Conservation (phyloP, 2,113 vertebrate genomes). For the Pampusana beccarii region DNA sequence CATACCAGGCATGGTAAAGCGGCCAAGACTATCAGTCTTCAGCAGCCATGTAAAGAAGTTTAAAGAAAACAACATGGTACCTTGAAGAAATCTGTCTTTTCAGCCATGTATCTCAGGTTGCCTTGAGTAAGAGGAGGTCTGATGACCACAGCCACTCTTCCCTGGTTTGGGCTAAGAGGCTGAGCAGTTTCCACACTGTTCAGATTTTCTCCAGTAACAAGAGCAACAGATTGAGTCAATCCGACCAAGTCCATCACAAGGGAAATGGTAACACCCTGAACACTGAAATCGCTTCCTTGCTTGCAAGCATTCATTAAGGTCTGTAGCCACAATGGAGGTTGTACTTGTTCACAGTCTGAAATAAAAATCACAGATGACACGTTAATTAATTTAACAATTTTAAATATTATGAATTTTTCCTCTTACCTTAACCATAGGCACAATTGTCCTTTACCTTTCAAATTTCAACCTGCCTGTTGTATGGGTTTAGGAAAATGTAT, state of each 20-base stretch:
- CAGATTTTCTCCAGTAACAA: conserved; percentile 89
- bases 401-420: background rate
- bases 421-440: background rate
- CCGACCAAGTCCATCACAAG: conserved; percentile 97
- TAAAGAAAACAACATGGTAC: conserved; percentile 65
- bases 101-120: conserved; percentile 91
- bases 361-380: conserved; percentile 16
- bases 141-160: conserved; percentile 95
- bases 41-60: background rate
- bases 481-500: background rate
- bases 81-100: conserved; percentile 97
- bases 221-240: conserved; percentile 90
- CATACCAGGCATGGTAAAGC: background rate
- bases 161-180: conserved; percentile 93
- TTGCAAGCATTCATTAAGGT: conserved; percentile 93
- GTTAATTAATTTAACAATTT: background rate
- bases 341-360: conserved; percentile 86
- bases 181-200: conserved; percentile 82
- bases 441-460: background rate
- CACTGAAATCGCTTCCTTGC: conserved; percentile 85
- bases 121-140: conserved; percentile 94
- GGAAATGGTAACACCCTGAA: conserved; percentile 90
- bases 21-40: background rate
- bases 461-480: background rate
- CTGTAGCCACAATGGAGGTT: conserved; percentile 90